Base-by-base conservation (phyloP, 2,888 invertebrate genomes). In the Bimastos eiseni region DNA sequence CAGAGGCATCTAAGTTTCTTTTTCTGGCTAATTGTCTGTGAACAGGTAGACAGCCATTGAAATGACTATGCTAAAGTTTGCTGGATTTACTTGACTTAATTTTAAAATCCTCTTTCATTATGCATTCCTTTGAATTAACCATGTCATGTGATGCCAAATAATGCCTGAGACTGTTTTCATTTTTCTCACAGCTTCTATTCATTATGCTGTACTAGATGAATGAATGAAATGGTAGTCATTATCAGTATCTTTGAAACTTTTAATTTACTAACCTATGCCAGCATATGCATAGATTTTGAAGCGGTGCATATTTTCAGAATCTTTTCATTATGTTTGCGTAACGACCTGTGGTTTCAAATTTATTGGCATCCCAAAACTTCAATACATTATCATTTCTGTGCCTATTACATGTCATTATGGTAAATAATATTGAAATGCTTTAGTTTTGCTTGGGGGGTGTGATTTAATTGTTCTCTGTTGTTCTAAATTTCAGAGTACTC, bases 401-500 rank as follows among this genome's bases (percentile, higher is more conserved):
- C 49, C 11, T 41, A 41, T 15, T 11, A 70, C 24, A 49, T 44
- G 44, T 19, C 49, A 24, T 24, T 24, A 6, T 49, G 49, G 49
- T 49, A 49, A 49, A 49, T 49, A 4, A 24, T n/a, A 0, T 30
- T n/a, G n/a, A 5, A 70, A 70, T n/a, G 8, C n/a, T 70, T 70
- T n/a, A n/a, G 30, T n/a, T 70, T 2, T 8, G 30, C 70, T 70
- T 1, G 17, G n/a, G n/a, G n/a, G n/a, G n/a, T n/a, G n/a, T n/a
- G n/a, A n/a, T 70, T 70, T 70, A 70, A 70, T 4, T 33, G 33
- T 49, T 89, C 21, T 38, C 36, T 84, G 33, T 41, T 83, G 15
- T 91, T 41, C 15, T 83, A 24, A 84, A 19, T 91, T 89, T 88
- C 91, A 91, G 92, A 34, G 83, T 86, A n/a, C 36, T n/a, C 33